Percentiles rank a stretch among this genome's conserved stretches.
phyloP scores from a whole-genome alignment of 2,797 vertebrate species.

The Chaetodon trifasciatus region DNA sequence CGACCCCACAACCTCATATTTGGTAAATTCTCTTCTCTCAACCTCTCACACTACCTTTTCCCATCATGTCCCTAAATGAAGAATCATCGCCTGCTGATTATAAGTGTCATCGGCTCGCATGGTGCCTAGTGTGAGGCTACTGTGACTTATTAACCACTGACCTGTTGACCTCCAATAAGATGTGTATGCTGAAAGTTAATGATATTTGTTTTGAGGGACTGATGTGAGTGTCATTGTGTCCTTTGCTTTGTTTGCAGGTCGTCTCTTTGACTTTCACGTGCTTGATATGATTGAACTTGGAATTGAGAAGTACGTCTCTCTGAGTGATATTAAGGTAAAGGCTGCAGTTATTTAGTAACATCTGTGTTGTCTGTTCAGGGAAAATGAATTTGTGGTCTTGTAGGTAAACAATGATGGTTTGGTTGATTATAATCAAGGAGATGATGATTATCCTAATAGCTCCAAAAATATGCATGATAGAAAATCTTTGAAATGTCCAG shows the following conservation, averaged over 20 bases:
- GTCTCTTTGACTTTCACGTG: slow-evolving; percentile 96
- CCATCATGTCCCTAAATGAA: neutral
- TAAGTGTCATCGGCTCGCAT: neutral
- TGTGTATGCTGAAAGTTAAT: too few species aligned
- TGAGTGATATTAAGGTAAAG: slow-evolving; percentile 93
- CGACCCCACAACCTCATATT: slow-evolving; percentile 95
- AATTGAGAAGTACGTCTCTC: slow-evolving; percentile 91
- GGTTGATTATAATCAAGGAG: neutral
- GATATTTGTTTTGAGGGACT: neutral
- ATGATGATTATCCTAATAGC: neutral
- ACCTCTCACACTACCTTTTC: neutral
- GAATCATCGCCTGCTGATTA: neutral
- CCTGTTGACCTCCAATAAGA: neutral
- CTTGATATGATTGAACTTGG: slow-evolving; percentile 98
- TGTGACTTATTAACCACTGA: neutral
- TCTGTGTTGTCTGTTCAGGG: neutral
- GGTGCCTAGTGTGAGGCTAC: neutral
- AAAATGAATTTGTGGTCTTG: neutral
- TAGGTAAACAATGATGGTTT: neutral
- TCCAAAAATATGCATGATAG: neutral
- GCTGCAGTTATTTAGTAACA: neutral
- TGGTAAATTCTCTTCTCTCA: slow-evolving; percentile 81
- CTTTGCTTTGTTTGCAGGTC: slow-evolving; percentile 83
- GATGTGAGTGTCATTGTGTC: neutral
- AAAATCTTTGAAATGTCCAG: too few species aligned